Conservation (phyloP, 2,888 invertebrate genomes). For the Drymonia ruficornis region DNA sequence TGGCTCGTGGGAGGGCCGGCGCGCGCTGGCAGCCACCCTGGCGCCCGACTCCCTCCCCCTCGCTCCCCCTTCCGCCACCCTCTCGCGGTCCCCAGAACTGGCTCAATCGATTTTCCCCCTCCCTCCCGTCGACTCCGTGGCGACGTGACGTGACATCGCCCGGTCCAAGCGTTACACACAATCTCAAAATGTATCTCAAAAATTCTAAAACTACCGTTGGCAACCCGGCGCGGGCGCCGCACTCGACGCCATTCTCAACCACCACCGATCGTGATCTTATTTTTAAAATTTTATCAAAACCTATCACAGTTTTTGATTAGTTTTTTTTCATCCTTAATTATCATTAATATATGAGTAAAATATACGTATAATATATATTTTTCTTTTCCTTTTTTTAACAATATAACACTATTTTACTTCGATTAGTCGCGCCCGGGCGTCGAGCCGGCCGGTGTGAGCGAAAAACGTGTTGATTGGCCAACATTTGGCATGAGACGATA, state of each 20-base stretch:
- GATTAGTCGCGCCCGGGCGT: constrained; percentile 59
- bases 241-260: constrained; percentile 40
- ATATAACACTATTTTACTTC: constrained; percentile 82
- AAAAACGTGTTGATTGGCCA: constrained; percentile 40
- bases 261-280: constrained; percentile 42
- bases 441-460: constrained; percentile 47
- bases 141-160: constrained; percentile 33
- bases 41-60: constrained; percentile 26
- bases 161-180: constrained; percentile 33
- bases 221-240: constrained; percentile 38
- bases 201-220: constrained; percentile 65
- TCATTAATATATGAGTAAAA: constrained; percentile 82
- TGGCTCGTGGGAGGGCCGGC: constrained; percentile 34
- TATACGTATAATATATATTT: constrained; percentile 82
- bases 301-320: constrained; percentile 85
- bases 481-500: constrained; percentile 53
- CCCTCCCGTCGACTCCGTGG: constrained; percentile 28
- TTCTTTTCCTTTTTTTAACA: constrained; percentile 73
- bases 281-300: constrained; percentile 85
- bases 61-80: constrained; percentile 29
- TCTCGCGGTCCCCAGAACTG: constrained; percentile 41
- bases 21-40: constrained; percentile 21
- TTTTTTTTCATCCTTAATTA: constrained; percentile 80
- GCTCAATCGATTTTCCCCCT: constrained; percentile 40
- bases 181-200: constrained; percentile 70